Base-by-base conservation (phyloP, 1,140 invertebrate genomes). In the Orius laevigatus region DNA sequence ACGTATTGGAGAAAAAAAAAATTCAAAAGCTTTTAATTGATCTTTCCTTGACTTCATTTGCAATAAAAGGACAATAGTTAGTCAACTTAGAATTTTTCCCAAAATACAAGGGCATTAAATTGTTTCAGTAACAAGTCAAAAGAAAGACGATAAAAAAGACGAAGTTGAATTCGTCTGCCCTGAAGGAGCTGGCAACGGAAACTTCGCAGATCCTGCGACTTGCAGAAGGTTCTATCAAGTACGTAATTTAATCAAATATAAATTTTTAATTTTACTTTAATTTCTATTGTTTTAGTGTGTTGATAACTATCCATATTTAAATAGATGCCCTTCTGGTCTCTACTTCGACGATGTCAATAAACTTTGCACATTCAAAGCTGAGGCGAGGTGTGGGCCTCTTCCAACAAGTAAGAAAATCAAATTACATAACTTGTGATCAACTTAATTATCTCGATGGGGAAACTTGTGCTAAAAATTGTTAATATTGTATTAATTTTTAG, bases 301-400 rank as follows among this genome's bases (percentile, higher is more conserved):
- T 15, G 85, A 89, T 66, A 81, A 81, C 15, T 85, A 75, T 63
- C 84, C 85, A 0, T 89, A 90, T 58, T 59, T 85, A 56, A 87
- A 84, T 62, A 73, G 83, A 58, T 92, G 88, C 66, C 88, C 88
- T 5, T 86, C 87, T 8, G 83, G 83, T 31, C 66, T 92, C 4
- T 85, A 85, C 62, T 92, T 91, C 62, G 88, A 92, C 61, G 86
- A 91, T 58, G 76, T 86, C 50, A 83, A 78, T 61, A 91, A 92
- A 66, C 83, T 81, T 52, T 92, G 88, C 61, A 91, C 86, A 0
- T 91, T 90, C 62, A 88, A 89, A 68, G 78, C 79, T 52, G 85
- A 90, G 66, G 84, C 86, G n/a, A 73, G 82, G 60, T 92, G 88
- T 63, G 88, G 88, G 32, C 87, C 87, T 10, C 75, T 91, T 55